phyloP scores from a whole-genome alignment of 2,888 invertebrate genomes.

The Lottia scabra region DNA sequence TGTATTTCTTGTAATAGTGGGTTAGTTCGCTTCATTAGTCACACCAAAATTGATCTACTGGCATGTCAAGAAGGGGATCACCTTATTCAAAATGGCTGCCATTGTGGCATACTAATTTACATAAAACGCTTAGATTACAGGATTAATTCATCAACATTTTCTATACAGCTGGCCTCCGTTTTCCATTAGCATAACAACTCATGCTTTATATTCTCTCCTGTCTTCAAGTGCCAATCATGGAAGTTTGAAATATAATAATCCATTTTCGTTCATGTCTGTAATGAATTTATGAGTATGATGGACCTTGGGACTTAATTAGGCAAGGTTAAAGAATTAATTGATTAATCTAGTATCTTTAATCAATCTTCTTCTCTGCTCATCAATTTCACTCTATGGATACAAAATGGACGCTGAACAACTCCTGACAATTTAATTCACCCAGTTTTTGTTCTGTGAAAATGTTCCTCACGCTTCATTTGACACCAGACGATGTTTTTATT shows the following conservation, averaged over 20 bases:
- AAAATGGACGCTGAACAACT: too few species aligned
- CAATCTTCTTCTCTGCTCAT: too few species aligned
- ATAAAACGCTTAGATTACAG: neutral
- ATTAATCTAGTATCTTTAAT: neutral
- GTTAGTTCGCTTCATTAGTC: conserved; percentile 2
- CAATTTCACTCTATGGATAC: too few species aligned
- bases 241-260: neutral
- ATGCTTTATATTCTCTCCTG: neutral
- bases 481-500: too few species aligned
- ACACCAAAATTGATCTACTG: neutral
- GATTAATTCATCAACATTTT: conserved; percentile 3
- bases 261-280: conserved; percentile 1
- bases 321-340: neutral
- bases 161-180: neutral
- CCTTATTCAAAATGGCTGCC: neutral
- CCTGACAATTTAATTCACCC: too few species aligned
- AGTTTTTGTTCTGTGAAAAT: too few species aligned
- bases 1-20: conserved; percentile 1
- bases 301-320: neutral
- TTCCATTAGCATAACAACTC: neutral
- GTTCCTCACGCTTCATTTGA: too few species aligned
- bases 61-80: conserved; percentile 1
- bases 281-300: neutral
- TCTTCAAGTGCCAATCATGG: neutral
- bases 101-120: neutral